phyloP scores from a whole-genome alignment of 2,113 vertebrate species.

The Festucalex cinctus region DNA sequence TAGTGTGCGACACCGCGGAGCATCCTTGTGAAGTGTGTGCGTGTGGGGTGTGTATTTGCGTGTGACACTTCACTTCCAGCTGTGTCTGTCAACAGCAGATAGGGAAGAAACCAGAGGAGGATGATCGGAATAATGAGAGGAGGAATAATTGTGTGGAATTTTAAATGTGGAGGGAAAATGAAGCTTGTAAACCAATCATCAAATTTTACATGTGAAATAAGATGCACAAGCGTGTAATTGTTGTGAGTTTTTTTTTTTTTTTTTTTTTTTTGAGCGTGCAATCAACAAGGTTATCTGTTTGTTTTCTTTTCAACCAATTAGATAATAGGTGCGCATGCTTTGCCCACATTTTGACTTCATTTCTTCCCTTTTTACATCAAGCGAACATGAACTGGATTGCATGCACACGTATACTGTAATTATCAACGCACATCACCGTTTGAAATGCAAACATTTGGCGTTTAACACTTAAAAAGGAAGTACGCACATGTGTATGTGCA shows the following conservation, averaged over 20 bases:
- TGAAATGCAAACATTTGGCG: background rate
- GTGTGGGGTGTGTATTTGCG: background rate
- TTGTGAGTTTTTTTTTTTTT: too few relatives aligned
- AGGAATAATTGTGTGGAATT: background rate
- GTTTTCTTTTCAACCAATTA: too few relatives aligned
- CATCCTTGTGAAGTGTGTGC: background rate
- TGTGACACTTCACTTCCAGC: slow-evolving; percentile 5
- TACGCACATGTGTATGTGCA: background rate
- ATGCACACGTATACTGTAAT: background rate
- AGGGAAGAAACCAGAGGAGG: background rate
- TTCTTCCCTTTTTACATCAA: background rate
- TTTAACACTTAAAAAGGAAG: background rate
- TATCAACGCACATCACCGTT: background rate
- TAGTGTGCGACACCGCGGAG: slow-evolving; percentile 1
- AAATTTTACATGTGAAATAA: background rate
- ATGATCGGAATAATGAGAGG: background rate
- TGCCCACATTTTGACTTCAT: too few relatives aligned
- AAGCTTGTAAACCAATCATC: background rate
- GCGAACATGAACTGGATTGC: background rate
- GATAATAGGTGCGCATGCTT: too few relatives aligned
- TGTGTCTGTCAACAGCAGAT: slow-evolving; percentile 8
- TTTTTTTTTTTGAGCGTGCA: background rate
- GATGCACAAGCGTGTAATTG: background rate
- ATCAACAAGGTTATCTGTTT: background rate
- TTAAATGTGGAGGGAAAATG: background rate